These are phyloP conservation scores for Lydus trimaculatus DNA, from an alignment of 2,888 invertebrate genomes.

Conservation along the genomic window DNA sequence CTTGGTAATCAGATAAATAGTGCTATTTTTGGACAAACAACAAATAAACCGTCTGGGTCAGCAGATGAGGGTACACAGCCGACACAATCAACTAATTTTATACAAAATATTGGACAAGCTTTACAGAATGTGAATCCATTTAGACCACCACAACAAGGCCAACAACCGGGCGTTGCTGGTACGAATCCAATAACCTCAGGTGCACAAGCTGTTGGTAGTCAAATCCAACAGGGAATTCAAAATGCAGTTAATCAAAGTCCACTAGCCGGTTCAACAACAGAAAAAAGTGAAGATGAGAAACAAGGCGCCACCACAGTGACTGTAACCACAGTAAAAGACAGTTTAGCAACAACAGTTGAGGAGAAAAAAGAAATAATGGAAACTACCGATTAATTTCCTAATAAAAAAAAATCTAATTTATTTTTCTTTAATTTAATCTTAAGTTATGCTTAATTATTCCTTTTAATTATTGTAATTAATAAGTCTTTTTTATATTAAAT, in stretches of 20 bases:
- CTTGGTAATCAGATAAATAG: constrained; percentile 3
- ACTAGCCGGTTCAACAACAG: constrained; percentile 4
- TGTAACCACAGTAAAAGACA: neutral
- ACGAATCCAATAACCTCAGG: constrained; percentile 17
- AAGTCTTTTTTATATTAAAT: neutral
- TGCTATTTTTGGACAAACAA: neutral
- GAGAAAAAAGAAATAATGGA: constrained; percentile 9
- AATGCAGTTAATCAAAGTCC: constrained; percentile 12
- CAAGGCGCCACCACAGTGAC: neutral
- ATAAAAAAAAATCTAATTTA: constrained; percentile 1
- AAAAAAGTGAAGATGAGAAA: neutral
- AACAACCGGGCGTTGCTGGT: constrained; percentile 9
- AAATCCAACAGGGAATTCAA: constrained; percentile 7
- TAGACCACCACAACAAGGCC: neutral
- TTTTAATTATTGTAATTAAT: neutral
- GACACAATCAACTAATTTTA: constrained; percentile 15
- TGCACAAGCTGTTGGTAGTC: constrained; percentile 15
- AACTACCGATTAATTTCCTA: neutral
- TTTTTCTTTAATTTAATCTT: neutral
- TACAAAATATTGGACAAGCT: constrained; percentile 20
- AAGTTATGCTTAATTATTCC: neutral
- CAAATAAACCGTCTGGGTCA: constrained; percentile 8
- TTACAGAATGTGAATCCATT: constrained; percentile 18
- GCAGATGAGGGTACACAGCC: constrained; percentile 12
- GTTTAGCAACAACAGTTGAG: neutral